Base-by-base conservation (phyloP, 2,888 invertebrate species). In the Sesia bembeciformis region DNA sequence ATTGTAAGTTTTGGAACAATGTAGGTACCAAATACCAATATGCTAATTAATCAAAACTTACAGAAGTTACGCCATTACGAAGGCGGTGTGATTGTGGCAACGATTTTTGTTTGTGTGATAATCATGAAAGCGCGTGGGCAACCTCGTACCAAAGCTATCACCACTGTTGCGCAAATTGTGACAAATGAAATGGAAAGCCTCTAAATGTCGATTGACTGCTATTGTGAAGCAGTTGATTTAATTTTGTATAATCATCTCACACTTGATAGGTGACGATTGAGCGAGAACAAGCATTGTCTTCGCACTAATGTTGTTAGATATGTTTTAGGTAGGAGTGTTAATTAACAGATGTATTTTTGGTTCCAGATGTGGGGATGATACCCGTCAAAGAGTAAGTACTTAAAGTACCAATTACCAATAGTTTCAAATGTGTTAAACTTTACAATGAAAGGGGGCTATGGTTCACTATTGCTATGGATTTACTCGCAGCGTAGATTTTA, bases 321-420 rank as follows among this genome's bases (percentile, higher is more conserved):
- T 1, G 23, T 23, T 23, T 23, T 23, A 23, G 23, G 23, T 23
- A 23, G 1, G 23, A 23, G 23, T 23, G 23, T 23, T 23, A 23
- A 23, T 23, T 23, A 23, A 23, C 23, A 23, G 23, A 23, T 23
- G 23, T 65, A 62, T 72, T 67, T 78, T 81, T 68, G 82, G 72
- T 93, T 94, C 62, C 92, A 96, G 96, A 95, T 90, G 96, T 97
- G 65, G 97, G 97, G 64, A 97, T 97, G 96, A 91, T 98, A 74
- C 97, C 97, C 57, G 93, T 96, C 42, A 96, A 96, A 93, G 96
- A 97, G 97, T 97, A 91, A 95, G 97, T 94, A 23, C 23, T 23
- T 23, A 23, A 23, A 23, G 23, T 23, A 23, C 23, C 23, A 23
- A 23, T 23, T 23, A 23, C 23, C 23, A 23, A 23, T 23, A 23